Conservation (phyloP, 2,888 invertebrate species). For the Anoncus sp. region DNA sequence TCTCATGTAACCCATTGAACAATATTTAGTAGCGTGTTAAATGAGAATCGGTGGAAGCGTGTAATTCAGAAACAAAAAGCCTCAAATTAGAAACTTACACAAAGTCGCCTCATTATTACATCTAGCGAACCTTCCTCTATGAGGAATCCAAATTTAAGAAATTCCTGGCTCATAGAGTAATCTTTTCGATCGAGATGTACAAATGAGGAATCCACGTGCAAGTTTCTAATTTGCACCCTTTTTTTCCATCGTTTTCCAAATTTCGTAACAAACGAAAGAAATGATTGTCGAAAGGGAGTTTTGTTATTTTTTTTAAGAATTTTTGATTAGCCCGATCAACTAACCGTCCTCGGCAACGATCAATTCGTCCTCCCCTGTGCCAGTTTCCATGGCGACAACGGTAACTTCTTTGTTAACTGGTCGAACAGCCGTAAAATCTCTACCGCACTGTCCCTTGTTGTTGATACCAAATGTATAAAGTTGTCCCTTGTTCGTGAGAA, state of each 20-base stretch:
- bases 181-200: not conserved
- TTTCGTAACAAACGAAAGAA: no score
- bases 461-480: conserved; percentile 98
- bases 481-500: conserved; percentile 93
- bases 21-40: no score
- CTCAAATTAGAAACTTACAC: no score
- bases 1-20: no score
- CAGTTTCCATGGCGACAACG: conserved; percentile 85
- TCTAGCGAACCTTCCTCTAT: no score
- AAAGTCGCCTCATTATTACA: no score
- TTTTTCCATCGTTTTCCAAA: not conserved
- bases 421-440: conserved; percentile 88
- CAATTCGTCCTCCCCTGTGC: conserved; percentile 80
- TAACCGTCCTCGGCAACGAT: conserved; percentile 79
- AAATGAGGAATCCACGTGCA: no score
- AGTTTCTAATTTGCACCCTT: no score
- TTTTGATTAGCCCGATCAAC: not conserved
- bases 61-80: no score
- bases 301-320: not conserved
- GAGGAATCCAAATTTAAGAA: no score
- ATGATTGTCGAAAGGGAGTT: not conserved
- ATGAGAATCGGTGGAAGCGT: no score
- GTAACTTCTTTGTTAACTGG: conserved; percentile 83
- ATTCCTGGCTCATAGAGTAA: no score
- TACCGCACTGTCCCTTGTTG: conserved; percentile 98